A percentile compares a stretch with the other conserved stretches of the same genome.
These are phyloP conservation scores for Yasuhikotakia modesta DNA, from an alignment of 2,797 vertebrate genomes.

Conservation along the genomic window DNA sequence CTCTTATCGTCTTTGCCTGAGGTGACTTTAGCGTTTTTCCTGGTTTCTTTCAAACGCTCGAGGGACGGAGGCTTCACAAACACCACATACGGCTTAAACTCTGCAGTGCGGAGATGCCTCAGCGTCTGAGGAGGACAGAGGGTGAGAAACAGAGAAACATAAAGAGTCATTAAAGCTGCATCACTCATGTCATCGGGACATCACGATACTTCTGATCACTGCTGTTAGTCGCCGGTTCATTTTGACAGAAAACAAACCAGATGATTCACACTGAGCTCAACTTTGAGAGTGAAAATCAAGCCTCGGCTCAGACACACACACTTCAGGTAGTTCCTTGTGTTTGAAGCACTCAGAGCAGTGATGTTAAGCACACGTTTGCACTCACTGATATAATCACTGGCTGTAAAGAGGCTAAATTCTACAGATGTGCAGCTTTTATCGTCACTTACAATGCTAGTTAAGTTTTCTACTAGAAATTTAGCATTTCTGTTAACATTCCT, in stretches of 20 bases:
- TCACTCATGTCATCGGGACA: constrained; percentile 52
- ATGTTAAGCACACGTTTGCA: too few relatives aligned
- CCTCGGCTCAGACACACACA: constrained; percentile 18
- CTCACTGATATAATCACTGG: too few relatives aligned
- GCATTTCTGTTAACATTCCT: too few relatives aligned
- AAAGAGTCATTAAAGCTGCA: constrained; percentile 50
- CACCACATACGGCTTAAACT: constrained; percentile 95
- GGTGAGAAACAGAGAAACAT: constrained; percentile 2
- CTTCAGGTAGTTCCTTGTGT: constrained; percentile 22
- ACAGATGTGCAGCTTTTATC: too few relatives aligned
- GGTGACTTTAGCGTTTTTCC: constrained; percentile 86
- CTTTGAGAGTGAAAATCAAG: constrained; percentile 35
- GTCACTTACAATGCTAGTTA: too few relatives aligned
- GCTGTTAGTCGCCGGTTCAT: constrained; percentile 48
- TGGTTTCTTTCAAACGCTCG: constrained; percentile 87
- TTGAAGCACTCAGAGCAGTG: too few relatives aligned
- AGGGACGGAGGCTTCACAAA: constrained; percentile 92
- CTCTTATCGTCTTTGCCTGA: constrained; percentile 89
- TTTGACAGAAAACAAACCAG: constrained; percentile 54
- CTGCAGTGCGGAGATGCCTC: constrained; percentile 89
- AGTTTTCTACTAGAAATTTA: too few relatives aligned
- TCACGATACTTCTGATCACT: constrained; percentile 46
- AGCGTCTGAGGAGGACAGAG: constrained; percentile 76
- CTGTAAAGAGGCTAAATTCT: too few relatives aligned
- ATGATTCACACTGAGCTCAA: constrained; percentile 52